Evolutionary conservation across 2,888 invertebrate species (phyloP), one percentile per base, ranked within the genome.

Genomic region (Sarcophaga variegata): DNA sequence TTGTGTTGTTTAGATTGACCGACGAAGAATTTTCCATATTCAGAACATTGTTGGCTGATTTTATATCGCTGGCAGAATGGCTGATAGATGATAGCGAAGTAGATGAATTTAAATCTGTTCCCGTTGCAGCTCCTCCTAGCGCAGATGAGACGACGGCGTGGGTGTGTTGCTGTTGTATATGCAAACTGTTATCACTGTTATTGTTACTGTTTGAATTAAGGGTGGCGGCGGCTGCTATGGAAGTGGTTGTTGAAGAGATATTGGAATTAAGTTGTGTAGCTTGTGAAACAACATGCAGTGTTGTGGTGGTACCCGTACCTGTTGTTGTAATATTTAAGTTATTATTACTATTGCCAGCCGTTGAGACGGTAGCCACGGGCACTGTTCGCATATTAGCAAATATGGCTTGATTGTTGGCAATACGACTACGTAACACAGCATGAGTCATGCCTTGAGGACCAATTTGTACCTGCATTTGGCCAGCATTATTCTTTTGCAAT

Each of bases 391-490:
- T 90, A 76, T 90, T 91, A 8, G 91, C 89, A 45, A 92, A 90
- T 49, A 93, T 91, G 3, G 92, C 90, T 82, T 91, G 91, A 77
- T 92, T 93, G 69, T 90, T 90, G 74, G 90, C 91, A n/a, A 93
- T 89, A 4, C 92, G 91, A 45, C 92, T 91, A 8, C 92, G 90
- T 45, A 93, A 85, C 71, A 92, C 90, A 22, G 89, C 89, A 79
- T 92, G 92, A 64, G 92, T 90, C 87, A 92, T 81, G 27, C 92
- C 92, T 3, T 90, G 90, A 0, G 92, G 90, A 22, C 91, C 90
- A 60, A 93, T 89, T 75, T 93, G 92, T 92, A 93, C 92, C 88
- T 93, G 93, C 91, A 92, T 91, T 88, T 92, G 93, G 3, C 93
- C 93, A 27, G 92, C 89, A 85, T 92, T 93, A 86, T 93, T 93